A percentile compares a stretch with the other conserved stretches of the same genome.
Evolutionary conservation across 64 coral and sea anemone species (phyloP).

Genomic region (Cladopsammia gracilis): DNA sequence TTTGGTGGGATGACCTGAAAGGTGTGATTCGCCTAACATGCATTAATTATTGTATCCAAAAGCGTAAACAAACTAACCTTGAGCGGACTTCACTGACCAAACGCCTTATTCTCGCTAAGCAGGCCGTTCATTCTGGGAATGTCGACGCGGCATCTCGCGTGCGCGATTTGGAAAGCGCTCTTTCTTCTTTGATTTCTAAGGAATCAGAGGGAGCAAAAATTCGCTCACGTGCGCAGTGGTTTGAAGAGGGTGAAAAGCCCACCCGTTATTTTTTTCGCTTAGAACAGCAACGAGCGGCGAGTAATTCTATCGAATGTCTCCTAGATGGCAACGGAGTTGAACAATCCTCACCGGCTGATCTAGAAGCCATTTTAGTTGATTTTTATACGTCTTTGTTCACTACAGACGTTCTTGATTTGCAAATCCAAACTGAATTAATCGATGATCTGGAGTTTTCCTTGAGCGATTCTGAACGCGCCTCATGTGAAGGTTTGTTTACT

Average conservation of each 20-base stretch:
- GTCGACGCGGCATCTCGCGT: too few relatives aligned
- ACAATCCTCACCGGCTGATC: neutral
- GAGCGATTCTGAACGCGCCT: neutral
- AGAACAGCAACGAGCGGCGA: neutral
- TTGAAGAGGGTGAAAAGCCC: slow-evolving; percentile 31
- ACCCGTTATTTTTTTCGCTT: slow-evolving; percentile 1
- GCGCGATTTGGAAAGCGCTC: too few relatives aligned
- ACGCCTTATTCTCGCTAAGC: neutral
- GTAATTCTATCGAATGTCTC: neutral
- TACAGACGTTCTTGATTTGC: neutral
- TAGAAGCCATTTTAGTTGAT: neutral
- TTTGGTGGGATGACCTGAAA: slow-evolving; percentile 67
- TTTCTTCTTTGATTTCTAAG: too few relatives aligned
- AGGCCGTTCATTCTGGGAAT: too few relatives aligned
- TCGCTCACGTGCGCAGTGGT: slow-evolving; percentile 14
- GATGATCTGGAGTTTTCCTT: neutral
- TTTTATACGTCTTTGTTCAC: slow-evolving; percentile 37
- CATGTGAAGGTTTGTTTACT: neutral
- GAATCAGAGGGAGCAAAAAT: neutral
- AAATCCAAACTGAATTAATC: neutral
- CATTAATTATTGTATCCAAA: neutral
- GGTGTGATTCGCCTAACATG: neutral
- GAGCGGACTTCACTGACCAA: neutral
- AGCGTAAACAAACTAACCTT: neutral
- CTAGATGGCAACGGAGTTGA: neutral